Evolutionary conservation across 2,888 invertebrate genomes (phyloP).

Genomic region (Thalpophila matura): DNA sequence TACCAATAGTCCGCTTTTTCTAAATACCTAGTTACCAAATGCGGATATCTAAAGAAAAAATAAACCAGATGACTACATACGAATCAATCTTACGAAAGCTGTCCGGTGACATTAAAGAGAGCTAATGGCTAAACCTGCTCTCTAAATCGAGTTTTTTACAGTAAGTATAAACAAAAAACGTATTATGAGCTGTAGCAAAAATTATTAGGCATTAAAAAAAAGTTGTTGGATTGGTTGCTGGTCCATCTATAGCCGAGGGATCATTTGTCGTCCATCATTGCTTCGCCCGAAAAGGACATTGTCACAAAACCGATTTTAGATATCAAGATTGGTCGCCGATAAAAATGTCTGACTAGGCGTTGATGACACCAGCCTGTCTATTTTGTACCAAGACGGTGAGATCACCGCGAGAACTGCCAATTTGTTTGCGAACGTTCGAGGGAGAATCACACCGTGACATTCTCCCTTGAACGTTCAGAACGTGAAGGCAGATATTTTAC

Average conservation of each 20-base stretch:
- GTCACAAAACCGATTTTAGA: slow-evolving; percentile 27
- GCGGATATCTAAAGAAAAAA: no score
- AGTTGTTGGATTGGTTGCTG: not conserved
- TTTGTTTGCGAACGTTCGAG: no score
- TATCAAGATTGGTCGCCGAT: not conserved
- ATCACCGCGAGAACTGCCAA: no score
- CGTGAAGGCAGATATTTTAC: no score
- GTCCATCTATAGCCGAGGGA: not conserved
- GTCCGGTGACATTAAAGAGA: slow-evolving; percentile 16
- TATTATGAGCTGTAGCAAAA: slow-evolving; percentile 1
- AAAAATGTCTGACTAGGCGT: no score
- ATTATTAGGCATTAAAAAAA: slow-evolving; percentile 12
- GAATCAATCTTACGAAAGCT: slow-evolving; percentile 37
- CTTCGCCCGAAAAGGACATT: slow-evolving; percentile 15
- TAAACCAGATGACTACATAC: no score
- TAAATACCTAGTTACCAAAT: no score
- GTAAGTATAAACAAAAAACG: not conserved
- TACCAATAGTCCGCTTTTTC: no score
- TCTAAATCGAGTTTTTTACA: slow-evolving; percentile 8
- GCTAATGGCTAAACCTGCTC: slow-evolving; percentile 28
- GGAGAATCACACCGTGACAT: no score
- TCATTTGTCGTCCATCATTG: slow-evolving; percentile 14
- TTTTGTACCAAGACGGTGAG: no score
- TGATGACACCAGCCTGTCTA: no score
- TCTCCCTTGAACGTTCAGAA: no score